A percentile compares a stretch with the other conserved stretches of the same genome.
Conservation (phyloP, 2,888 invertebrate species). For the Apantesis nais region DNA sequence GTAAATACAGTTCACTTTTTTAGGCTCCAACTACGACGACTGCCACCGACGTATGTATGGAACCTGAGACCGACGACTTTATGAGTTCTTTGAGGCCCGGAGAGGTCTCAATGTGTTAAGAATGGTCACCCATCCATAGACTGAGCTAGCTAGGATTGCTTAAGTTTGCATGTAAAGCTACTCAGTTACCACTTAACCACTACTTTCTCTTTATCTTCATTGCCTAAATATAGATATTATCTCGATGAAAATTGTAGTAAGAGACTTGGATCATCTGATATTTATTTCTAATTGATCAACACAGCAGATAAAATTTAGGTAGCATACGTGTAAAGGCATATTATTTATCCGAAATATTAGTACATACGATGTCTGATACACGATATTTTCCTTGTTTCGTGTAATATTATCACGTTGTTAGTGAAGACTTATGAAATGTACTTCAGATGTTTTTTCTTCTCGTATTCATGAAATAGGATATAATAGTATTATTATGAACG, state of each 20-base stretch:
- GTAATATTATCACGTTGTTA: constrained; percentile 72
- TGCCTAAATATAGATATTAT: background rate
- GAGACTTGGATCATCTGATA: constrained; percentile 7
- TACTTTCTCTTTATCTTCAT: too few species aligned
- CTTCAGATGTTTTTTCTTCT: constrained; percentile 60
- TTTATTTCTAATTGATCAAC: constrained; percentile 11
- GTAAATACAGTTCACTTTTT: too few species aligned
- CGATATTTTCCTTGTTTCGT: constrained; percentile 67
- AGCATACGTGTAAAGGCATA: constrained; percentile 8
- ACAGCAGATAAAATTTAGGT: constrained; percentile 8
- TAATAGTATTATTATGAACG: constrained; percentile 54
- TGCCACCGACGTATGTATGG: too few species aligned
- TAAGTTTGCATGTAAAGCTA: too few species aligned
- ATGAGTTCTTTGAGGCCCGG: too few species aligned
- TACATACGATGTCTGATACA: constrained; percentile 57
- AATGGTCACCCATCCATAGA: too few species aligned
- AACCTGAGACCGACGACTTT: too few species aligned
- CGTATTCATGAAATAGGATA: constrained; percentile 64
- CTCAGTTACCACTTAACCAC: too few species aligned
- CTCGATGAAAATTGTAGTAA: background rate
- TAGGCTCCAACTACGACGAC: too few species aligned
- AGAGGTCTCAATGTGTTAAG: too few species aligned
- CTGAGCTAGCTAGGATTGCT: too few species aligned
- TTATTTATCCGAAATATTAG: constrained; percentile 19
- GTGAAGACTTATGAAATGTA: constrained; percentile 71